These are phyloP conservation scores for Benitochromis conjunctus DNA, from an alignment of 2,113 vertebrate genomes.

Conservation along the genomic window DNA sequence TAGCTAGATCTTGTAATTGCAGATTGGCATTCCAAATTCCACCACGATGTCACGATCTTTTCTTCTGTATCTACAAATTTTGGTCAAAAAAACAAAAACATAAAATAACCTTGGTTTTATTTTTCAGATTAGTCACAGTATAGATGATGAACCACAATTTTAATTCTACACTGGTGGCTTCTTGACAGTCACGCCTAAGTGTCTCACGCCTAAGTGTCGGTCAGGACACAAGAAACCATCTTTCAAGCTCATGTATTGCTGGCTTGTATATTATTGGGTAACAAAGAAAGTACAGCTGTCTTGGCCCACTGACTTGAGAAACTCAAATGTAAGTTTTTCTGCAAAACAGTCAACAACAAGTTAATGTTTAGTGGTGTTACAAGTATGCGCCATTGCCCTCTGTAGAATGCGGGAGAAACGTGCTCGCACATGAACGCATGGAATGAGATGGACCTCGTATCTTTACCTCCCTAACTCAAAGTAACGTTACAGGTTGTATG, in stretches of 20 bases:
- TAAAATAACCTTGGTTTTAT: background rate
- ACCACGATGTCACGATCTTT: background rate
- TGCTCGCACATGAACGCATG: no score
- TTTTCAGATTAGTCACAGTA: background rate
- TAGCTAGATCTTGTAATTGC: background rate
- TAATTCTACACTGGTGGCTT: background rate
- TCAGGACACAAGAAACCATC: background rate
- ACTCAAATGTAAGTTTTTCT: background rate
- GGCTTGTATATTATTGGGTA: no score
- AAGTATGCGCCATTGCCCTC: no score
- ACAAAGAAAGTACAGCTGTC: no score
- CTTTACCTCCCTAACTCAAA: no score
- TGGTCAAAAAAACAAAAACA: background rate
- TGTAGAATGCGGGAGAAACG: no score
- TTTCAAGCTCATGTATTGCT: background rate
- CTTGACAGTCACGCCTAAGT: background rate
- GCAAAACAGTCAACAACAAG: background rate
- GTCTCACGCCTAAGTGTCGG: background rate
- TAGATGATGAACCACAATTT: background rate
- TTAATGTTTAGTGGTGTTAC: no score
- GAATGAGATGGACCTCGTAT: no score
- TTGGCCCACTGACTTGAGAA: background rate
- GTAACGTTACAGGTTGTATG: no score
- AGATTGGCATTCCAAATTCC: background rate
- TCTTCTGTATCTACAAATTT: background rate